phyloP scores from a whole-genome alignment of 2,113 vertebrate genomes.

The Cyphomyrus plagiostoma region DNA sequence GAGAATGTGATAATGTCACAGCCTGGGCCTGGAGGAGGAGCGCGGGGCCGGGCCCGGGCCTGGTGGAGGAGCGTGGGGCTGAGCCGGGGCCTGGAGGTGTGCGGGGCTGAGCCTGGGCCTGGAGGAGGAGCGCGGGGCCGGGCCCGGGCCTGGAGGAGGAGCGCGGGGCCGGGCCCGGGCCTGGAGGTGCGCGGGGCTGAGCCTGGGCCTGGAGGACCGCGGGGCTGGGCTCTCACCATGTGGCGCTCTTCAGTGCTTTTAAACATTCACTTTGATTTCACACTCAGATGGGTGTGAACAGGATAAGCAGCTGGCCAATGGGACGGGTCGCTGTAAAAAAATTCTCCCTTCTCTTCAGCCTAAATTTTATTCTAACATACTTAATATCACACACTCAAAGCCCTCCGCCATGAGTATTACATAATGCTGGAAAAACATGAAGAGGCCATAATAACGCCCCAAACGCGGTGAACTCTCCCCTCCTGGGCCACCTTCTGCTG shows the following conservation, averaged over 20 bases:
- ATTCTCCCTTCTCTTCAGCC: background rate
- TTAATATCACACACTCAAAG: background rate
- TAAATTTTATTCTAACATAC: background rate
- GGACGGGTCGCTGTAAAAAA: background rate
- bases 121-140: too few relatives aligned
- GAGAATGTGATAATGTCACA: background rate
- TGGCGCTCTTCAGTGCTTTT: background rate
- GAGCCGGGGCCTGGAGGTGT: too few relatives aligned
- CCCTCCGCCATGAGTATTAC: background rate
- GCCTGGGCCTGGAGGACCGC: background rate
- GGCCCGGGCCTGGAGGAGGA: too few relatives aligned
- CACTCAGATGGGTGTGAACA: background rate
- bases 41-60: background rate
- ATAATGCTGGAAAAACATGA: background rate
- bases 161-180: too few relatives aligned
- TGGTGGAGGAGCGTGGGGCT: background rate
- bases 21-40: background rate
- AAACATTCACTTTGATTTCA: background rate
- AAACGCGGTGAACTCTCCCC: background rate
- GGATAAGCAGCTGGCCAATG: background rate
- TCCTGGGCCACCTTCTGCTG: background rate
- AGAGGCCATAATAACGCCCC: background rate
- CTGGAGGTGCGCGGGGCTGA: too few relatives aligned
- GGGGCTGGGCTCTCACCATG: background rate
- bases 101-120: background rate